phyloP scores from a whole-genome alignment of 2,888 invertebrate species.

The Epinotia demarniana region DNA sequence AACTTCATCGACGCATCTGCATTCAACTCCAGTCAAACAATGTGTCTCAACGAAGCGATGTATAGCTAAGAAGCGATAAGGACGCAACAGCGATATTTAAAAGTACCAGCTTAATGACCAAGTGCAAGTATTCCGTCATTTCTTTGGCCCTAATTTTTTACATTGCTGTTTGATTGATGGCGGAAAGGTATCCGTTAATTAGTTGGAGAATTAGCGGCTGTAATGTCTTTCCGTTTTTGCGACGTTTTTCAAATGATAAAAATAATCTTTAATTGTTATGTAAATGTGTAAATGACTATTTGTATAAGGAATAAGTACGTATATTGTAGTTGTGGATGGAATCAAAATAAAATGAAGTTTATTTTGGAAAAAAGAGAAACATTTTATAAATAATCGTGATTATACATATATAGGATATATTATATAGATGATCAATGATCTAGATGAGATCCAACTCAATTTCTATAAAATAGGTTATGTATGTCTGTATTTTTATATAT shows the following conservation, averaged over 20 bases:
- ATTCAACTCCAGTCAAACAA: background rate
- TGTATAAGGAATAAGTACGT: no score
- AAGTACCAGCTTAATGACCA: slow-evolving; percentile 53
- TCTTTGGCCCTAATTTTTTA: slow-evolving; percentile 59
- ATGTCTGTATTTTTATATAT: no score
- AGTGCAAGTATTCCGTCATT: slow-evolving; percentile 53
- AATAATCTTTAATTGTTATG: slow-evolving; percentile 4
- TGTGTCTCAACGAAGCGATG: background rate
- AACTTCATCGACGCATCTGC: slow-evolving; percentile 12
- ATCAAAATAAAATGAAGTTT: no score
- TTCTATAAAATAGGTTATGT: no score
- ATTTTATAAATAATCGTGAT: no score
- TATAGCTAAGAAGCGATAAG: background rate
- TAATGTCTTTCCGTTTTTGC: slow-evolving; percentile 51
- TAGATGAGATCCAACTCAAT: no score
- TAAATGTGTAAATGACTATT: background rate
- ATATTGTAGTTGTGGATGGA: no score
- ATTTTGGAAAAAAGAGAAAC: no score
- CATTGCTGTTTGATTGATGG: slow-evolving; percentile 67
- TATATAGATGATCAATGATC: no score
- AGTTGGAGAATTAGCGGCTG: slow-evolving; percentile 64
- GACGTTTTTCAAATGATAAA: slow-evolving; percentile 37
- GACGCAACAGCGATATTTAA: slow-evolving; percentile 14
- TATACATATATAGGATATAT: no score
- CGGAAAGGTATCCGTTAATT: slow-evolving; percentile 69